phyloP scores from a whole-genome alignment of 2,888 invertebrate genomes.

The Altica lythri region DNA sequence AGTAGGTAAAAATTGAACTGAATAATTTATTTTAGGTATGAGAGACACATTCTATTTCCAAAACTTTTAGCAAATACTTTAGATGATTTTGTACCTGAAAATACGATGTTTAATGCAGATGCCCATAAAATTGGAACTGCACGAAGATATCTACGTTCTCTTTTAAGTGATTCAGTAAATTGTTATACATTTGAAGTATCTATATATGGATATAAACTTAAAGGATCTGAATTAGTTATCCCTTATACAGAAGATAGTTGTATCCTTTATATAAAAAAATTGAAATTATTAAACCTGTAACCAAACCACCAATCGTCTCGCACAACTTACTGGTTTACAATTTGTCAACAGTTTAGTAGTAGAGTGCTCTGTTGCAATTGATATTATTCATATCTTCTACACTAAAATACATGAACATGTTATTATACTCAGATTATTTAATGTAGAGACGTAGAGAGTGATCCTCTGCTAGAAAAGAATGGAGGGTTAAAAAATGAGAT shows the following conservation, averaged over 20 bases:
- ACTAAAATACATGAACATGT: too few relatives aligned
- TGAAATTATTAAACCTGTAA: too few relatives aligned
- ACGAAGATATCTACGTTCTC: slow-evolving; percentile 77
- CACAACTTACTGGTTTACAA: too few relatives aligned
- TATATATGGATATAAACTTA: slow-evolving; percentile 82
- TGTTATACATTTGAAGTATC: slow-evolving; percentile 91
- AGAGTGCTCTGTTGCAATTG: too few relatives aligned
- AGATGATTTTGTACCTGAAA: slow-evolving; percentile 83
- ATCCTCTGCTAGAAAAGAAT: too few relatives aligned
- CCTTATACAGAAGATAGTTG: slow-evolving; percentile 95
- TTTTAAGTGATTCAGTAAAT: slow-evolving; percentile 78
- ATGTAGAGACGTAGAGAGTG: too few relatives aligned
- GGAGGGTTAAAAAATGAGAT: too few relatives aligned
- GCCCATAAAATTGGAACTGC: slow-evolving; percentile 84
- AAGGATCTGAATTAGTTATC: slow-evolving; percentile 70
- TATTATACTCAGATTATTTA: too few relatives aligned
- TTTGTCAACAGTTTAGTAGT: too few relatives aligned
- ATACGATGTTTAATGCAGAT: slow-evolving; percentile 94
- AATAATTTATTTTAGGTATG: slow-evolving; percentile 71
- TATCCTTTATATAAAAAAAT: slow-evolving; percentile 71
- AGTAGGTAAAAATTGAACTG: neutral
- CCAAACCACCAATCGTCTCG: too few relatives aligned
- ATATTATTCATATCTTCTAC: too few relatives aligned
- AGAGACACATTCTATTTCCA: slow-evolving; percentile 93
- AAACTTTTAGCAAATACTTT: slow-evolving; percentile 86